Evolutionary conservation across 2,797 vertebrate species (phyloP), one percentile per base, ranked within the genome.

Genomic region (Sarcoramphus papa): DNA sequence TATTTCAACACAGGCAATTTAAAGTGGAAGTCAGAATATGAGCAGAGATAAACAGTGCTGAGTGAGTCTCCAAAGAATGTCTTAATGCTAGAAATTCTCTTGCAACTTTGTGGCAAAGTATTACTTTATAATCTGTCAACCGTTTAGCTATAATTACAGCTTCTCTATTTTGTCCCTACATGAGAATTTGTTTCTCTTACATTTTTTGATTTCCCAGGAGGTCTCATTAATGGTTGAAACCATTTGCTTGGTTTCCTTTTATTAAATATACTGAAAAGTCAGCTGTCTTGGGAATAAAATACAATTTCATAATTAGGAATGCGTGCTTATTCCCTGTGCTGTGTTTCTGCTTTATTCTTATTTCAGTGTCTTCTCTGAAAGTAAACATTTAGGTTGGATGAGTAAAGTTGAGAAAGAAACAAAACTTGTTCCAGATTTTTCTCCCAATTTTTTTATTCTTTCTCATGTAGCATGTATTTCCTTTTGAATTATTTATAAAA

Each of bases 161-260:
- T 84, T 86, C 48, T 78, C 53, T 91, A 25, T 84, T 87, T 94
- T 86, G 77, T 69, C 47, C 27, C 54, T 91, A 65, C n/a, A 33
- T 64, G 50, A 64, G 77, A 84, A 67, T 74, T 89, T 83, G 73
- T 63, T 95, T 87, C 77, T 89, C 83, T 87, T 89, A 37, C 74
- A 23, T 54, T 37, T 94, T 89, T 72, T 94, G 87, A 94, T 95
- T 96, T 96, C 92, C 88, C 88, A 63, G 47, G 77, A 91, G 94
- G 35, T 84, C 92, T 94, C 90, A 93, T 93, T 96, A 93, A 83
- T 0, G 0, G 45, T 47, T 94, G 59, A 92, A 91, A 83, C 57
- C 30, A 86, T 88, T 96, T 96, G 47, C 41, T 93, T 73, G 35
- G 84, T 65, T 93, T 95, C 23, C 31, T 37, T 74, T 76, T 80